These are phyloP conservation scores for Pseudomyrmex flavicornis DNA, from an alignment of 1,140 invertebrate species.

Conservation along the genomic window DNA sequence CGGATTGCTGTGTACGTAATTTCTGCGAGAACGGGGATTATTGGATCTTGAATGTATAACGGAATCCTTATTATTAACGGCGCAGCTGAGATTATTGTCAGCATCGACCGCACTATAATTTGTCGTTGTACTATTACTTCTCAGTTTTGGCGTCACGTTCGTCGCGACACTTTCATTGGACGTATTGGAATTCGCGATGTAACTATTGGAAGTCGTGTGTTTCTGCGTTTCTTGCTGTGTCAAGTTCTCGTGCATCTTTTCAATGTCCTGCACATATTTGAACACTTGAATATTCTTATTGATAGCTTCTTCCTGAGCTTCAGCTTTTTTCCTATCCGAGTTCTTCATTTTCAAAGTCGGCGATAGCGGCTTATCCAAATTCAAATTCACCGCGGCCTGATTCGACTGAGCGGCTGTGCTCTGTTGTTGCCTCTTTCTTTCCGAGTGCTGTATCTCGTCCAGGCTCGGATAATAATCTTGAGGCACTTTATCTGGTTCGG, in stretches of 20 bases:
- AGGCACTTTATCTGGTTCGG: conserved; percentile 77
- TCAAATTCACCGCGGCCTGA: conserved; percentile 71
- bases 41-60: conserved; percentile 63
- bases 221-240: conserved; percentile 67
- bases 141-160: conserved; percentile 69
- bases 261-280: conserved; percentile 82
- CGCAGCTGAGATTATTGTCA: conserved; percentile 63
- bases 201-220: conserved; percentile 38
- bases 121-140: conserved; percentile 55
- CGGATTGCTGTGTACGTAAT: conserved; percentile 70
- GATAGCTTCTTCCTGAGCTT: conserved; percentile 80
- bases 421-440: conserved; percentile 78
- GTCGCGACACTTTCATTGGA: conserved; percentile 65
- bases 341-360: conserved; percentile 80
- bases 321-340: conserved; percentile 78
- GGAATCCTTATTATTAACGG: conserved; percentile 68
- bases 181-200: conserved; percentile 70
- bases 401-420: conserved; percentile 73
- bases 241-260: conserved; percentile 78
- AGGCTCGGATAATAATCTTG: conserved; percentile 83
- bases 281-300: conserved; percentile 81
- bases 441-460: conserved; percentile 81
- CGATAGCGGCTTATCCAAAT: conserved; percentile 77
- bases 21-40: conserved; percentile 72
- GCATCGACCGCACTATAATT: conserved; percentile 62